Evolutionary conservation across 2,888 invertebrate genomes (phyloP).

Genomic region (Calliphora vomitoria): DNA sequence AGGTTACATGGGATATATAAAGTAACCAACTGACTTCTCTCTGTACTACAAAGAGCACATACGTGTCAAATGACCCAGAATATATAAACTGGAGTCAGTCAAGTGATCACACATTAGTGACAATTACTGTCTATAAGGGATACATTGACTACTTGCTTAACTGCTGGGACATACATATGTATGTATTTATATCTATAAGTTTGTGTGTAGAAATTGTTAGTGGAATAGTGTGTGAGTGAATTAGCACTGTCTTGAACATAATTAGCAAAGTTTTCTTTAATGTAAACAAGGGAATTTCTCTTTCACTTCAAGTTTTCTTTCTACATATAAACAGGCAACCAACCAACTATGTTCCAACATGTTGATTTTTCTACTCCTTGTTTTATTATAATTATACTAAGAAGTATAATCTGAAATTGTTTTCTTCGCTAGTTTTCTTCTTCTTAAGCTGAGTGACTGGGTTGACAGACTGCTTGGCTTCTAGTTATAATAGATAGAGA

Average conservation of each 20-base stretch:
- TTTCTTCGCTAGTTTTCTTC: constrained; percentile 26
- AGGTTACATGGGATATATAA: no score
- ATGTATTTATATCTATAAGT: background rate
- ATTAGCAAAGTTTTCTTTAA: constrained; percentile 63
- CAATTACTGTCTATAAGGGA: no score
- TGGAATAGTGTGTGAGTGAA: background rate
- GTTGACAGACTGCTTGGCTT: constrained; percentile 15
- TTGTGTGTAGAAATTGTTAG: constrained; percentile 2
- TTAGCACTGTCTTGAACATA: constrained; percentile 34
- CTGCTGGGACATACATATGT: background rate
- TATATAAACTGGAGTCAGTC: no score
- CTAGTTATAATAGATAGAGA: constrained; percentile 6
- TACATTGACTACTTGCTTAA: no score
- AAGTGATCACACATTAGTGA: no score
- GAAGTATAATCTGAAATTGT: constrained; percentile 29
- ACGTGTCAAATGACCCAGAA: no score
- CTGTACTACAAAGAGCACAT: no score
- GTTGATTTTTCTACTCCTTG: constrained; percentile 38
- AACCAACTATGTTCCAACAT: constrained; percentile 6
- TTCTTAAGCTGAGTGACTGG: background rate
- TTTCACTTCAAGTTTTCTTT: constrained; percentile 27
- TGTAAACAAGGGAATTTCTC: constrained; percentile 47
- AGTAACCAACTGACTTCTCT: no score
- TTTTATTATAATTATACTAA: constrained; percentile 30
- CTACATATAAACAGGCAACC: background rate